These are phyloP conservation scores for Polydrusus pterygomalis DNA, from an alignment of 2,888 invertebrate genomes.

Conservation along the genomic window DNA sequence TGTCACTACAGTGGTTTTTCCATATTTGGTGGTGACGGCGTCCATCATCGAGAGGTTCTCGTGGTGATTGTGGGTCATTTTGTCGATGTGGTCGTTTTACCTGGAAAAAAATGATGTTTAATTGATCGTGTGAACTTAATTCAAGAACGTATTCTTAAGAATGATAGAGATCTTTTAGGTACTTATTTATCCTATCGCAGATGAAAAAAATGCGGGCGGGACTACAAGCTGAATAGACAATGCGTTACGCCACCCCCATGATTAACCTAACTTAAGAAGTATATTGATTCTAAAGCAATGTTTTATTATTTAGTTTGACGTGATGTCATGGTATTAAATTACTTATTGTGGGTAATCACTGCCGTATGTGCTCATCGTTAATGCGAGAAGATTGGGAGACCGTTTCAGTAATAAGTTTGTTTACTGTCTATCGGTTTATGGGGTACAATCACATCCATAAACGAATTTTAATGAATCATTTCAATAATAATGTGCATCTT, in stretches of 20 bases:
- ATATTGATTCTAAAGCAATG: constrained; percentile 7
- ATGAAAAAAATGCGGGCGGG: constrained; percentile 35
- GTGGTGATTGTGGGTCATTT: constrained; percentile 62
- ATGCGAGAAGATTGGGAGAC: not conserved
- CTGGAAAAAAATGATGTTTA: not conserved
- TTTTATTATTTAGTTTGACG: constrained; percentile 45
- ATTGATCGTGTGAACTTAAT: too few relatives aligned
- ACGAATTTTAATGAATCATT: too few relatives aligned
- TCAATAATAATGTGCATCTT: too few relatives aligned
- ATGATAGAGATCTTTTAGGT: too few relatives aligned
- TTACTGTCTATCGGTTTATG: constrained; percentile 16
- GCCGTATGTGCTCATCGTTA: not conserved
- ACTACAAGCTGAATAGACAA: constrained; percentile 5
- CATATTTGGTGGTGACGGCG: constrained; percentile 75
- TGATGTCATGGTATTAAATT: constrained; percentile 36
- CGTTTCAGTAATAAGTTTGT: constrained; percentile 13
- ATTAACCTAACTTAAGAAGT: constrained; percentile 29
- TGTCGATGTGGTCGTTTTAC: not conserved
- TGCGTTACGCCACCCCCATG: constrained; percentile 33
- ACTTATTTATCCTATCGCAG: not conserved
- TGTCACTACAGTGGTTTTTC: constrained; percentile 78
- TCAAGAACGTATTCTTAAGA: too few relatives aligned
- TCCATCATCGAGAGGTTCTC: constrained; percentile 65
- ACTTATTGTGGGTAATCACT: constrained; percentile 34
- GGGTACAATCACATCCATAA: not conserved